These are phyloP conservation scores for Rallus crepitans DNA, from an alignment of 2,797 vertebrate genomes.

Conservation along the genomic window DNA sequence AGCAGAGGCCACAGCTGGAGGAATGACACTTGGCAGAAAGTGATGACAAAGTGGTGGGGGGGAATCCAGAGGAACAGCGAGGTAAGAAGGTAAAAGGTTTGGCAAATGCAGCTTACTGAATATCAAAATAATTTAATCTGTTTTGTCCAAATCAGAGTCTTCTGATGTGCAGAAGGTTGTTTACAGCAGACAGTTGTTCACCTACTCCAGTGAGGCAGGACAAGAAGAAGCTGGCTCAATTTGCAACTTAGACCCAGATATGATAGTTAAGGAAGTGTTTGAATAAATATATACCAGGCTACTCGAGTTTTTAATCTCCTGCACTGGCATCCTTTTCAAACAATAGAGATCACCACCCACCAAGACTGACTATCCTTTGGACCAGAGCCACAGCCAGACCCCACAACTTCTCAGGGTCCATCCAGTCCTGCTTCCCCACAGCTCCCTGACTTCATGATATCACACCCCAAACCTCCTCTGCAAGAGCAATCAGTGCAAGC, in stretches of 20 bases:
- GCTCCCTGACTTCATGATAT: background rate
- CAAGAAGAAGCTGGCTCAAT: background rate
- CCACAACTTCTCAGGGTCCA: background rate
- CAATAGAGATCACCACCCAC: background rate
- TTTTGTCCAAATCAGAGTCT: background rate
- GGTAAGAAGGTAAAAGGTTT: background rate
- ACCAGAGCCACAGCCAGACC: background rate
- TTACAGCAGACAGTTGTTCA: background rate
- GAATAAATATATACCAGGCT: background rate
- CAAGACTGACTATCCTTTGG: background rate
- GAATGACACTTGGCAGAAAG: fast-evolving
- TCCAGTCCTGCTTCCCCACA: background rate
- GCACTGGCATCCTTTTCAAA: background rate
- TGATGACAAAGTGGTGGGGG: background rate
- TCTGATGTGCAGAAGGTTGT: background rate
- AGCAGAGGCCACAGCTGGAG: background rate
- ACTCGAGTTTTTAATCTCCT: background rate
- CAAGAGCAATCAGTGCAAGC: background rate
- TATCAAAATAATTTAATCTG: background rate
- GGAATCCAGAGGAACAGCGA: background rate
- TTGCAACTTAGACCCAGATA: background rate
- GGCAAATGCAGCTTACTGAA: background rate
- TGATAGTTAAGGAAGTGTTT: background rate
- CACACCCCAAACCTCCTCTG: background rate
- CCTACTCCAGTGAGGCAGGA: background rate